Percentiles rank a stretch among this genome's conserved stretches.
These are phyloP conservation scores for Mormoops blainvillei DNA, from an alignment of 2,113 vertebrate genomes.

Conservation along the genomic window DNA sequence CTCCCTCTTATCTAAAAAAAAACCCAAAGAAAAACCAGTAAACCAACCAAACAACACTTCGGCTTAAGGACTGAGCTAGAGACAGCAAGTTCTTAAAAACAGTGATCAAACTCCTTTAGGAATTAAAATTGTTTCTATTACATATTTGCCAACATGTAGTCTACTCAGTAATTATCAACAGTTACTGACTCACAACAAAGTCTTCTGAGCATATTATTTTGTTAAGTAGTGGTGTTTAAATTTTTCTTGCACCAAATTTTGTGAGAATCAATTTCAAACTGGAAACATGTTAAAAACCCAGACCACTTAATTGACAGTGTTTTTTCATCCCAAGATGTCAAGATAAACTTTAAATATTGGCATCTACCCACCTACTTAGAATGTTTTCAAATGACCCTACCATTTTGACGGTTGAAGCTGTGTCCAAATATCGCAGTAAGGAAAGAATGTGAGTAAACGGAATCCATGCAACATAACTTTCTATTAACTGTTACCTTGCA, in stretches of 20 bases:
- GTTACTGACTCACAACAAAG: neutral
- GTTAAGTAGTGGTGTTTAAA: neutral
- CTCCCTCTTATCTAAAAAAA: neutral
- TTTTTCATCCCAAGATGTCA: neutral
- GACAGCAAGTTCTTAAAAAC: too few species aligned
- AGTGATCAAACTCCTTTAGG: too few species aligned
- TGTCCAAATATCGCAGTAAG: too few species aligned
- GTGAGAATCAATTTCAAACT: neutral
- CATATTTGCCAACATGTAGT: neutral
- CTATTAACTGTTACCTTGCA: too few species aligned
- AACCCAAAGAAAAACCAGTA: neutral
- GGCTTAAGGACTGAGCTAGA: neutral
- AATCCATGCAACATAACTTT: too few species aligned
- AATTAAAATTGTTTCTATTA: neutral
- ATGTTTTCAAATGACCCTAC: too few species aligned
- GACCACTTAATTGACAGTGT: neutral
- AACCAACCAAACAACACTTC: too few species aligned
- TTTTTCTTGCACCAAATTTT: neutral
- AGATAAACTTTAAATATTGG: too few species aligned
- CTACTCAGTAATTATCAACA: neutral
- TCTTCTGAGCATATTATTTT: neutral
- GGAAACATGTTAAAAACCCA: neutral
- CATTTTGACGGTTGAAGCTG: too few species aligned
- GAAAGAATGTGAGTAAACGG: too few species aligned
- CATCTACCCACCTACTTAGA: too few species aligned